A percentile compares a stretch with the other conserved stretches of the same genome.
phyloP scores from a whole-genome alignment of 2,888 invertebrate species.

The Andrena marginata region DNA sequence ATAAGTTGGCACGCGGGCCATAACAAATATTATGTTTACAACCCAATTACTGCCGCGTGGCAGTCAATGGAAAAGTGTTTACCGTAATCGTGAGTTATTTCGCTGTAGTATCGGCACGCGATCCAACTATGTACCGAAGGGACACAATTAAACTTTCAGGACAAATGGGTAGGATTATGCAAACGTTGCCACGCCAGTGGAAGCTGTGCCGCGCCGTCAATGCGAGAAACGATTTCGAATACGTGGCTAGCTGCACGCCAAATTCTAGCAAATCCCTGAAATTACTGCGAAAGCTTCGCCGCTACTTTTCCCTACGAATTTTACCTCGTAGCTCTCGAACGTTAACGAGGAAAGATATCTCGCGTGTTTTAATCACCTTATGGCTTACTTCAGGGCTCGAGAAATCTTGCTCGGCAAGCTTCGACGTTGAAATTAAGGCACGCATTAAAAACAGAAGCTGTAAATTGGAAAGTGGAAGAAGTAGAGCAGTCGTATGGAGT shows the following conservation, averaged over 20 bases:
- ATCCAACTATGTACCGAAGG: conserved; percentile 48
- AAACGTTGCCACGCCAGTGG: conserved; percentile 49
- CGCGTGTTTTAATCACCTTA: neutral
- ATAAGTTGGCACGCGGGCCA: conserved; percentile 38
- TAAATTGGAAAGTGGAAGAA: neutral
- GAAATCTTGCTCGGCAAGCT: neutral
- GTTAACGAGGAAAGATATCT: neutral
- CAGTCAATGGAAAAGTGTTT: conserved; percentile 53
- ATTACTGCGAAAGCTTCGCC: neutral
- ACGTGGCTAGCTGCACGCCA: neutral
- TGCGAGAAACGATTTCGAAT: conserved; percentile 39
- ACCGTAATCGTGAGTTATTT: conserved; percentile 56
- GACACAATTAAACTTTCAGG: conserved; percentile 63
- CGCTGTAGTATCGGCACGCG: conserved; percentile 47
- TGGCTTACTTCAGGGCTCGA: neutral
- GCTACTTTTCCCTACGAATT: too few species aligned
- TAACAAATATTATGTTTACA: conserved; percentile 49
- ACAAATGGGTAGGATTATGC: conserved; percentile 62
- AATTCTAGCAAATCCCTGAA: neutral
- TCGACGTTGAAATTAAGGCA: neutral
- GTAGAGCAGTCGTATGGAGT: neutral
- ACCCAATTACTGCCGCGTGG: conserved; percentile 47
- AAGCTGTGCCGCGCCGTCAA: conserved; percentile 2
- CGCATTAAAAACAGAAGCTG: neutral
- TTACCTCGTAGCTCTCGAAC: neutral